A percentile compares a stretch with the other conserved stretches of the same genome.
phyloP scores from a whole-genome alignment of 1,140 invertebrate species.

The Halotydeus destructor region DNA sequence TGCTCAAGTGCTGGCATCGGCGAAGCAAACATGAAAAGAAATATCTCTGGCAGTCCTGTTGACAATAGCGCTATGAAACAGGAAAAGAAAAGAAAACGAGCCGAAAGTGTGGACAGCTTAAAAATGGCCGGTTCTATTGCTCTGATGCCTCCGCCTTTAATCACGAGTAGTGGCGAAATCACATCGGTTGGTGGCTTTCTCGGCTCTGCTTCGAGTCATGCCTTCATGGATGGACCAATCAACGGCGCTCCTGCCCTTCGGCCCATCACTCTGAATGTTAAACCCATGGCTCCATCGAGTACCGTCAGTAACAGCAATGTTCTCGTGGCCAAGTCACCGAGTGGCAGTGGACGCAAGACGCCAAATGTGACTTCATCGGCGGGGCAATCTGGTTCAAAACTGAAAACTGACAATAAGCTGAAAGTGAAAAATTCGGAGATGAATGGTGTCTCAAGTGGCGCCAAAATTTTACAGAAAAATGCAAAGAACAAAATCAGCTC shows the following conservation, averaged over 20 bases:
- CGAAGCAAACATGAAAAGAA: constrained; percentile 14
- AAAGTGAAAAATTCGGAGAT: too few relatives aligned
- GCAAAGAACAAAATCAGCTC: neutral
- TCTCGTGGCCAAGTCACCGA: neutral
- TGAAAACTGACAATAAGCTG: neutral
- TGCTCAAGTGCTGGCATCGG: constrained; percentile 14
- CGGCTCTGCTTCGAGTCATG: constrained; percentile 5
- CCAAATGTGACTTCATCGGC: constrained; percentile 5
- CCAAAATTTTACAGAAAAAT: neutral
- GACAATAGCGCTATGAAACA: constrained; percentile 14
- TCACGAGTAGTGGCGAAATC: constrained; percentile 1
- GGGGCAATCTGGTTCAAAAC: neutral
- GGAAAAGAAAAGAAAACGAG: constrained; percentile 39
- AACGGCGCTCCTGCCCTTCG: constrained; percentile 13
- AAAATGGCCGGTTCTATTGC: constrained; percentile 2
- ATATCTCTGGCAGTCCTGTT: constrained; percentile 10
- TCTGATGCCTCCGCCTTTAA: constrained; percentile 43
- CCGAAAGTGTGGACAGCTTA: constrained; percentile 22
- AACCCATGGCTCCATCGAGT: constrained; percentile 5
- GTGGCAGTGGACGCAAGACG: constrained; percentile 1
- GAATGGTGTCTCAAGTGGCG: too few relatives aligned
- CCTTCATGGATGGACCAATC: constrained; percentile 1
- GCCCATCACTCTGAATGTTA: constrained; percentile 16
- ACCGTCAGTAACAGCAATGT: constrained; percentile 9
- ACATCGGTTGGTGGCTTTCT: neutral